phyloP scores from a whole-genome alignment of 1,140 invertebrate species.

The Sminthurinus signatus region DNA sequence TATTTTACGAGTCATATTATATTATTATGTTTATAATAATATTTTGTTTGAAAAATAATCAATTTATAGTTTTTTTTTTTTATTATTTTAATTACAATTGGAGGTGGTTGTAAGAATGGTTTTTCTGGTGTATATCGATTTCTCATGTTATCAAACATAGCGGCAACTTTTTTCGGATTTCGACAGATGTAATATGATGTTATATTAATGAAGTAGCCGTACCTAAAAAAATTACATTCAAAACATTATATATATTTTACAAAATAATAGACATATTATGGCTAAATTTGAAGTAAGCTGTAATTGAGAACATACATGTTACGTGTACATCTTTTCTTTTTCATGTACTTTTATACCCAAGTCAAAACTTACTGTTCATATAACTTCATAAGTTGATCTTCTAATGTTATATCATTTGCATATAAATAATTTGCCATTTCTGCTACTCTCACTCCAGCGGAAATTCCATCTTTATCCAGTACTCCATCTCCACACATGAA shows the following conservation, averaged over 20 bases:
- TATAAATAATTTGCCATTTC: conserved; percentile 72
- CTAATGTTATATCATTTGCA: conserved; percentile 58
- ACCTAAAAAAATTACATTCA: conserved; percentile 47
- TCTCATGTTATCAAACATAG: conserved; percentile 75
- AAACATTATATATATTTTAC: not conserved
- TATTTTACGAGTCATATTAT: too few relatives aligned
- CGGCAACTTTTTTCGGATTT: conserved; percentile 60
- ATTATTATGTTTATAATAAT: too few relatives aligned
- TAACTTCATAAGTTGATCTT: conserved; percentile 69
- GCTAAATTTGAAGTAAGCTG: too few relatives aligned
- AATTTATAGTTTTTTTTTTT: too few relatives aligned
- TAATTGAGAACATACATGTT: too few relatives aligned
- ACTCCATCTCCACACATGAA: conserved; percentile 87
- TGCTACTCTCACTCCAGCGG: conserved; percentile 68
- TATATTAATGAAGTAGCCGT: conserved; percentile 76
- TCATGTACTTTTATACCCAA: too few relatives aligned
- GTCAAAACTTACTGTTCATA: conserved; percentile 64
- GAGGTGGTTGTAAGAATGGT: conserved; percentile 6
- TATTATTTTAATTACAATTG: too few relatives aligned
- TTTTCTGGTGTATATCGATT: conserved; percentile 47
- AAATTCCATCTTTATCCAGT: conserved; percentile 93
- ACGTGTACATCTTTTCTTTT: too few relatives aligned
- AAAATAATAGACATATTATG: too few relatives aligned
- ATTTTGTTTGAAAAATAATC: too few relatives aligned
- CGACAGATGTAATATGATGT: conserved; percentile 88